Percentiles rank a stretch among this genome's conserved stretches.
These are phyloP conservation scores for Forbesichthys agassizii DNA, from an alignment of 2,113 vertebrate species.

Conservation along the genomic window DNA sequence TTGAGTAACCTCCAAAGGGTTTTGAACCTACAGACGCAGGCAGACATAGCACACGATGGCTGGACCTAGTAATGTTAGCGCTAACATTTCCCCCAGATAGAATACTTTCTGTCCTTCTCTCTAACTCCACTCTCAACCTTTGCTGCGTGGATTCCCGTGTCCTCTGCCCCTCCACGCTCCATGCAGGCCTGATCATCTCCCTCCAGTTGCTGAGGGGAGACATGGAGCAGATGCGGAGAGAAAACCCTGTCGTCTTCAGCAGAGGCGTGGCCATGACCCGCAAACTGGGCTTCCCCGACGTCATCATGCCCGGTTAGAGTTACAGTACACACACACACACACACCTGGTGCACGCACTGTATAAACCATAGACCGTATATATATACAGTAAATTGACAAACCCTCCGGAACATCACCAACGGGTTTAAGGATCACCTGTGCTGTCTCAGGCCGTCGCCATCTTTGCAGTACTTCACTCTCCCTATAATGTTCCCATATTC, in stretches of 20 bases:
- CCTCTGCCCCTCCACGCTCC: background rate
- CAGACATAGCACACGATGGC: no score
- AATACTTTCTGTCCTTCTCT: background rate
- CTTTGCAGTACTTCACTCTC: no score
- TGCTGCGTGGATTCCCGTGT: background rate
- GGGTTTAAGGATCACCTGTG: no score
- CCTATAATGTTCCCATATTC: no score
- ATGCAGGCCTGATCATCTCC: conserved; percentile 84
- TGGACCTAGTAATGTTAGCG: background rate
- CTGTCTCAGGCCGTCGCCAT: no score
- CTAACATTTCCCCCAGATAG: background rate
- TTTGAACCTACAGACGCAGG: no score
- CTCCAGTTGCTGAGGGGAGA: conserved; percentile 85
- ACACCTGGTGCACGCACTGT: background rate
- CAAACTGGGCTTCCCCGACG: conserved; percentile 86
- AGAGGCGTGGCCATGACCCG: conserved; percentile 79
- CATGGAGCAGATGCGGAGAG: conserved; percentile 77
- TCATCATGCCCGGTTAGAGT: conserved; percentile 86
- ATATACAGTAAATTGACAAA: no score
- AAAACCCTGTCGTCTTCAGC: conserved; percentile 83
- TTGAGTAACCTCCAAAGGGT: no score
- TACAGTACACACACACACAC: background rate
- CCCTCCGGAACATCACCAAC: no score
- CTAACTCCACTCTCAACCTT: background rate
- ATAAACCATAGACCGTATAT: no score